A percentile compares a stretch with the other conserved stretches of the same genome.
Evolutionary conservation across 2,888 invertebrate genomes (phyloP).

Genomic region (Oeneis ivallda): DNA sequence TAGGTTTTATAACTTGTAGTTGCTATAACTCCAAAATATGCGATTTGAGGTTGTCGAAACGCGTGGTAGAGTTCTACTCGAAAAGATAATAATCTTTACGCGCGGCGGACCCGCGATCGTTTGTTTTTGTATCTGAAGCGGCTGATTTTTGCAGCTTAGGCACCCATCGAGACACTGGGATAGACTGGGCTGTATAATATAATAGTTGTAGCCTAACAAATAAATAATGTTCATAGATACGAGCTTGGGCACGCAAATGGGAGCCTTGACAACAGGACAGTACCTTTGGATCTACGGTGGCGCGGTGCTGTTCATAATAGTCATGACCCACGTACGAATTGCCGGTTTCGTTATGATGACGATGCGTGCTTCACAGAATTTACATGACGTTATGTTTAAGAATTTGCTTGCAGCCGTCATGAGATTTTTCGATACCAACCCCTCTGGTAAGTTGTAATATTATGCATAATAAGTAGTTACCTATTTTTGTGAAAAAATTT

Average conservation of each 20-base stretch:
- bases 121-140: no score
- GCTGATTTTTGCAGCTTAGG: no score
- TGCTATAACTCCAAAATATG: no score
- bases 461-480: no score
- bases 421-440: constrained; percentile 89
- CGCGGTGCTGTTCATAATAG: constrained; percentile 63
- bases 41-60: no score
- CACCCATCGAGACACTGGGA: no score
- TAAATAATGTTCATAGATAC: constrained; percentile 52
- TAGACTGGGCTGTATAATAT: no score
- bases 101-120: no score
- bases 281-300: constrained; percentile 64
- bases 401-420: constrained; percentile 86
- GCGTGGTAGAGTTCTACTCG: no score
- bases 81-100: no score
- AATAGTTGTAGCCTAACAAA: background rate
- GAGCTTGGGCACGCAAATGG: constrained; percentile 55
- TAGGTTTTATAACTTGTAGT: no score
- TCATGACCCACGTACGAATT: constrained; percentile 78
- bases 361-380: constrained; percentile 84
- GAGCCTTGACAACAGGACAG: constrained; percentile 58
- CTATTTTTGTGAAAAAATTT: no score
- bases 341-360: constrained; percentile 82
- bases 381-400: constrained; percentile 89
- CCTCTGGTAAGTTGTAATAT: constrained; percentile 82